Conservation (phyloP, 2,888 invertebrate genomes). For the Lasioglossum zephyrum region DNA sequence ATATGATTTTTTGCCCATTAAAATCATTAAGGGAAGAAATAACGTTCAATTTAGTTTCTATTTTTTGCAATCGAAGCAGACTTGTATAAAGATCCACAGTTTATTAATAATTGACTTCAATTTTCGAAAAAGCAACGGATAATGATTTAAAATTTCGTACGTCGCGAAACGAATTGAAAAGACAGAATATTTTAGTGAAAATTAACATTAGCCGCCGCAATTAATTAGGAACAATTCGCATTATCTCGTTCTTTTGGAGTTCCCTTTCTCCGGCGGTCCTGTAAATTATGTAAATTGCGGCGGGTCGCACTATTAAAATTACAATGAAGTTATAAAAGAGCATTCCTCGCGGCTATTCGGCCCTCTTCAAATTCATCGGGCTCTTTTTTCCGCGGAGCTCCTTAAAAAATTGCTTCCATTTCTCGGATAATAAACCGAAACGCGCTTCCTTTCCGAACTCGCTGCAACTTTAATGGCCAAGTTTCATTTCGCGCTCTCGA, state of each 20-base stretch:
- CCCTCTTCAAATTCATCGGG: not conserved
- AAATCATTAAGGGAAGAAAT: too few relatives aligned
- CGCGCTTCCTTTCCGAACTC: slow-evolving; percentile 8
- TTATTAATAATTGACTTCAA: too few relatives aligned
- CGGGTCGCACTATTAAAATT: slow-evolving; percentile 17
- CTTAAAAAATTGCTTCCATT: slow-evolving; percentile 5
- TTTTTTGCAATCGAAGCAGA: too few relatives aligned
- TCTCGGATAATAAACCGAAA: slow-evolving; percentile 1
- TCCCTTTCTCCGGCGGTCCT: not conserved
- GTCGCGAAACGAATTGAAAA: not conserved
- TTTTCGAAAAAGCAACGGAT: too few relatives aligned
- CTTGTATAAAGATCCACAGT: too few relatives aligned
- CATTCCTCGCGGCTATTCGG: not conserved
- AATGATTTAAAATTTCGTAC: not conserved
- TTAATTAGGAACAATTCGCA: slow-evolving; percentile 16
- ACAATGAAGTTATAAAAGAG: not conserved
- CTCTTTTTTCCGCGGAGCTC: not conserved
- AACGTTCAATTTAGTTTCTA: too few relatives aligned
- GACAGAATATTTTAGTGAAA: not conserved
- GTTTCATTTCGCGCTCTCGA: not conserved
- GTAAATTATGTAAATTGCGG: slow-evolving; percentile 6
- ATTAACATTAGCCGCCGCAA: slow-evolving; percentile 2
- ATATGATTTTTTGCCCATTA: too few relatives aligned
- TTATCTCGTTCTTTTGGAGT: not conserved
- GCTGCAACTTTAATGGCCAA: not conserved